Conservation (phyloP, 2,113 vertebrate genomes). For the Penelope pileata region DNA sequence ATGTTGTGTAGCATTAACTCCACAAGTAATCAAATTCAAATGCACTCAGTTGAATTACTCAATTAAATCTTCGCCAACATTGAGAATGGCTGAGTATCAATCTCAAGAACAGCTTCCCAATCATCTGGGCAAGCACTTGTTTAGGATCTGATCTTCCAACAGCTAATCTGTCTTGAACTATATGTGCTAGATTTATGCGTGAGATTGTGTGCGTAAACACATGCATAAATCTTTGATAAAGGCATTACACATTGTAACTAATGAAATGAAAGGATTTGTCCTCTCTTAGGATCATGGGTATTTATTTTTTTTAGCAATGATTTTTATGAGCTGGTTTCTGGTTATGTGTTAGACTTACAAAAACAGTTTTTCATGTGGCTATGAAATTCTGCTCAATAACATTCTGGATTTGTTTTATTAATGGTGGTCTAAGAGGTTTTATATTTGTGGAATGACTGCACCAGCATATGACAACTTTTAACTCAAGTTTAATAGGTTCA, state of each 20-base stretch:
- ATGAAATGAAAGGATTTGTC: not conserved
- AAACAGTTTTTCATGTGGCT: slow-evolving; percentile 38
- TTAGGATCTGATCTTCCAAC: not conserved
- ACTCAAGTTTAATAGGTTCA: not conserved
- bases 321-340: slow-evolving; percentile 13
- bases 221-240: not conserved
- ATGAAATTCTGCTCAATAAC: not conserved
- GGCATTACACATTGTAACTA: not conserved
- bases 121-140: not conserved
- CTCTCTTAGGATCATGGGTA: not conserved
- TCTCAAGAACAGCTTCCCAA: slow-evolving; percentile 20
- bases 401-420: slow-evolving; percentile 21
- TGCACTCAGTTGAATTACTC: slow-evolving; percentile 1
- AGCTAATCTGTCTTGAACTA: not conserved
- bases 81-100: not conserved
- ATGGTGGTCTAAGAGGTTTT: not conserved
- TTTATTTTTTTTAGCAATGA: slow-evolving; percentile 2
- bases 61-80: slow-evolving; percentile 32
- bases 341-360: slow-evolving; percentile 25
- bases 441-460: not conserved
- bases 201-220: not conserved
- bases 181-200: not conserved
- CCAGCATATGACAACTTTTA: not conserved
- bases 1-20: slow-evolving; percentile 18
- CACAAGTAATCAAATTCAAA: slow-evolving; percentile 32